Percentiles rank a stretch among this genome's conserved stretches.
phyloP scores from a whole-genome alignment of 2,888 invertebrate genomes.

The Lasioglossum calceatum region DNA sequence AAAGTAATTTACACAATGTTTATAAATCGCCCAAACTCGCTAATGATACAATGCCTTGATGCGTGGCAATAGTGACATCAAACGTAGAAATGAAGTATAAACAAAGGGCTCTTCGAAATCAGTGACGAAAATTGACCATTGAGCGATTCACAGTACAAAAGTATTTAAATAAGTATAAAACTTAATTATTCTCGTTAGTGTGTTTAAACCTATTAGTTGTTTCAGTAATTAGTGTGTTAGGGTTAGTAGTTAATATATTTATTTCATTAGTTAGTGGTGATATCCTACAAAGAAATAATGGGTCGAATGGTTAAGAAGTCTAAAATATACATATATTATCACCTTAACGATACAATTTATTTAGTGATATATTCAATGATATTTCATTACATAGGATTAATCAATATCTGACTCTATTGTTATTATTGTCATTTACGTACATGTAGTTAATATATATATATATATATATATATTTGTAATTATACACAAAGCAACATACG shows the following conservation, averaged over 20 bases:
- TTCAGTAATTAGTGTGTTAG: background rate
- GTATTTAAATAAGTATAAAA: background rate
- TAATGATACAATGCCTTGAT: no score
- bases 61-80: background rate
- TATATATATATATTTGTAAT: background rate
- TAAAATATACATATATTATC: background rate
- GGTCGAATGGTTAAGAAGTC: background rate
- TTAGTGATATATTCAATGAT: background rate
- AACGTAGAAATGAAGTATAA: background rate
- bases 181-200: background rate
- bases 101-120: background rate
- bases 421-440: background rate
- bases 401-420: background rate
- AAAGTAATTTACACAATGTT: background rate
- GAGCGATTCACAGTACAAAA: background rate
- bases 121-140: background rate
- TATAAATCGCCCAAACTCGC: background rate
- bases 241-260: background rate
- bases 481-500: background rate
- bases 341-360: background rate
- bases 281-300: background rate
- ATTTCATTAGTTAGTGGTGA: background rate
- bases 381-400: background rate
- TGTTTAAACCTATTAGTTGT: background rate
- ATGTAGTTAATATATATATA: background rate